Evolutionary conservation across 1,140 invertebrate species (phyloP).

Genomic region (Drosophila persimilis): DNA sequence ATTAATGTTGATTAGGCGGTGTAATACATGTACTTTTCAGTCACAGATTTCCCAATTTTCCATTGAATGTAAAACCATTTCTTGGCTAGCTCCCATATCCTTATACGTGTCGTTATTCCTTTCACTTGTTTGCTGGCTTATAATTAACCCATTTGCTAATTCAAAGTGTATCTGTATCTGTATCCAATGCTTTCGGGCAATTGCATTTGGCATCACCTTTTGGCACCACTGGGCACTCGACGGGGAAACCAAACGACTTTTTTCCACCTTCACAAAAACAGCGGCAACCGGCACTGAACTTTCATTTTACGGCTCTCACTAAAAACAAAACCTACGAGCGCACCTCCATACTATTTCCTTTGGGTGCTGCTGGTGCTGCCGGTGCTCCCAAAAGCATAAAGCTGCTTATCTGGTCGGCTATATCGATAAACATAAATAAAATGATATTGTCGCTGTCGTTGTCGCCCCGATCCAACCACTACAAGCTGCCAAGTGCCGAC

Average conservation of each 20-base stretch:
- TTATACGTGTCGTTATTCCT: neutral
- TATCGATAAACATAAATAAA: constrained; percentile 81
- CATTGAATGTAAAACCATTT: too few species aligned
- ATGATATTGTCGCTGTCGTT: constrained; percentile 60
- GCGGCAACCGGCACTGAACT: constrained; percentile 26
- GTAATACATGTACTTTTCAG: constrained; percentile 1
- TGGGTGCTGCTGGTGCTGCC: constrained; percentile 29
- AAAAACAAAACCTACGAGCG: constrained; percentile 73
- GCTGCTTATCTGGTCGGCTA: constrained; percentile 66
- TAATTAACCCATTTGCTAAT: neutral
- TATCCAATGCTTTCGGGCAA: neutral
- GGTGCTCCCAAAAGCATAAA: constrained; percentile 42
- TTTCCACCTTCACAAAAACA: constrained; percentile 14
- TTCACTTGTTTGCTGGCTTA: neutral
- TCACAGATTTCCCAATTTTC: too few species aligned
- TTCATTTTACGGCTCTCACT: constrained; percentile 67
- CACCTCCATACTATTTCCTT: constrained; percentile 13
- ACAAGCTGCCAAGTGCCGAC: constrained; percentile 24
- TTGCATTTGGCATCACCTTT: constrained; percentile 3
- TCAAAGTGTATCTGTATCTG: constrained; percentile 10
- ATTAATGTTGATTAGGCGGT: constrained; percentile 3
- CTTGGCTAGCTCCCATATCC: too few species aligned
- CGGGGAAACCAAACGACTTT: constrained; percentile 34
- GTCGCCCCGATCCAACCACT: constrained; percentile 42
- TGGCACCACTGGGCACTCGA: constrained; percentile 11